Evolutionary conservation across 2,888 invertebrate species (phyloP).

Genomic region (Xestia sexstrigata): DNA sequence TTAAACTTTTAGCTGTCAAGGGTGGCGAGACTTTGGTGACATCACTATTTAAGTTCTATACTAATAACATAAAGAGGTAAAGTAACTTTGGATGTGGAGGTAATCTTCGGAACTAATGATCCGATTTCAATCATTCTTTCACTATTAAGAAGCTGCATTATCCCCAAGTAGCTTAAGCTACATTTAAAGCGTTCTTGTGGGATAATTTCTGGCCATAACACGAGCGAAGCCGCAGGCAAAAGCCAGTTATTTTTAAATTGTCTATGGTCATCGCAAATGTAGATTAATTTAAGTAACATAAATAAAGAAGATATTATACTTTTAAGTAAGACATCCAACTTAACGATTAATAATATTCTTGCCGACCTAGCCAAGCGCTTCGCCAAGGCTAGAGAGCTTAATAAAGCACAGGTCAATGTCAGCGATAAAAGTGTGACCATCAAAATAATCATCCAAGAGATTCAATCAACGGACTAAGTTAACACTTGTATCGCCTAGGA

Average conservation of each 20-base stretch:
- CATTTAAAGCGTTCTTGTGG: background rate
- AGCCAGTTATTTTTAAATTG: background rate
- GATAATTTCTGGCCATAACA: background rate
- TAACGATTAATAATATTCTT: conserved; percentile 30
- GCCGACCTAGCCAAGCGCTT: conserved; percentile 31
- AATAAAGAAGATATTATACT: too few relatives aligned
- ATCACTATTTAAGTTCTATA: conserved; percentile 12
- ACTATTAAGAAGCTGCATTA: background rate
- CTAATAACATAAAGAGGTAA: background rate
- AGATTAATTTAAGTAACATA: background rate
- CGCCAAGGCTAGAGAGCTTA: conserved; percentile 47
- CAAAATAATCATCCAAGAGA: conserved; percentile 20
- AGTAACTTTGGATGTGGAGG: background rate
- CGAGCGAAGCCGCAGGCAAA: background rate
- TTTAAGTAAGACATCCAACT: conserved; percentile 18
- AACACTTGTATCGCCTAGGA: conserved; percentile 3
- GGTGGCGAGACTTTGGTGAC: conserved; percentile 44
- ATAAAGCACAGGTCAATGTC: conserved; percentile 51
- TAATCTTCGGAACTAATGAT: background rate
- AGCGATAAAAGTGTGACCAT: conserved; percentile 34
- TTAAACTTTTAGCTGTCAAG: conserved; percentile 56
- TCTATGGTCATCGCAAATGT: background rate
- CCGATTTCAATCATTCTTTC: background rate
- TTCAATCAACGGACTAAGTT: conserved; percentile 17
- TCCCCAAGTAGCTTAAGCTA: background rate